A percentile compares a stretch with the other conserved stretches of the same genome.
These are phyloP conservation scores for Scelioninae gen. 2 DNA, from an alignment of 2,888 invertebrate species.

Conservation along the genomic window DNA sequence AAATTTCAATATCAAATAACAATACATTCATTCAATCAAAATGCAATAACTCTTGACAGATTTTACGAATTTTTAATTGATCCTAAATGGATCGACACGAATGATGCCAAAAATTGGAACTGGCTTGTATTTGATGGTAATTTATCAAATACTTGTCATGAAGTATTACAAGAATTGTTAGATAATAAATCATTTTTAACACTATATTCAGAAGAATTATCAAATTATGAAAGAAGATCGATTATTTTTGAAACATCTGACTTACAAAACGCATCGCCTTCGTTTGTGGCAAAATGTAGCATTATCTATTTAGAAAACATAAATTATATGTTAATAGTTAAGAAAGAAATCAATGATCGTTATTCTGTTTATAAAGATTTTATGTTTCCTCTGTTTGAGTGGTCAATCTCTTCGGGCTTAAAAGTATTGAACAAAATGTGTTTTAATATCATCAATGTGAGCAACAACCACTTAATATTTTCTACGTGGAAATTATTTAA, in stretches of 20 bases:
- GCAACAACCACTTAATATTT: constrained; percentile 72
- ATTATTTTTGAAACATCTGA: constrained; percentile 80
- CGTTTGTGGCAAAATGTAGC: constrained; percentile 80
- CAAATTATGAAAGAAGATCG: constrained; percentile 76
- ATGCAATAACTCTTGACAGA: constrained; percentile 77
- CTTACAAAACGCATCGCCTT: constrained; percentile 77
- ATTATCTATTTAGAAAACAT: constrained; percentile 78
- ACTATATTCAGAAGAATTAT: constrained; percentile 79
- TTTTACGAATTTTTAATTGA: constrained; percentile 76
- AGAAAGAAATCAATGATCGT: constrained; percentile 58
- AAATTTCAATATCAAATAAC: constrained; percentile 65
- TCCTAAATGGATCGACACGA: constrained; percentile 16
- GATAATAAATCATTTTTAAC: constrained; percentile 77
- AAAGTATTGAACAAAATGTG: constrained; percentile 77
- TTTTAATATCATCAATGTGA: constrained; percentile 70
- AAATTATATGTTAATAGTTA: constrained; percentile 77
- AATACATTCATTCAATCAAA: constrained; percentile 78
- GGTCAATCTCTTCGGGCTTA: constrained; percentile 79
- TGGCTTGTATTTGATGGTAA: constrained; percentile 82
- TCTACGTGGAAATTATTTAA: constrained; percentile 71
- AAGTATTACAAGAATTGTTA: constrained; percentile 80
- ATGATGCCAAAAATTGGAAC: constrained; percentile 72
- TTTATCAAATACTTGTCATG: constrained; percentile 79
- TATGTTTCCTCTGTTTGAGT: constrained; percentile 74
- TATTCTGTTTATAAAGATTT: constrained; percentile 65